Conservation (phyloP, 2,888 invertebrate species). For the Julus scanicus region DNA sequence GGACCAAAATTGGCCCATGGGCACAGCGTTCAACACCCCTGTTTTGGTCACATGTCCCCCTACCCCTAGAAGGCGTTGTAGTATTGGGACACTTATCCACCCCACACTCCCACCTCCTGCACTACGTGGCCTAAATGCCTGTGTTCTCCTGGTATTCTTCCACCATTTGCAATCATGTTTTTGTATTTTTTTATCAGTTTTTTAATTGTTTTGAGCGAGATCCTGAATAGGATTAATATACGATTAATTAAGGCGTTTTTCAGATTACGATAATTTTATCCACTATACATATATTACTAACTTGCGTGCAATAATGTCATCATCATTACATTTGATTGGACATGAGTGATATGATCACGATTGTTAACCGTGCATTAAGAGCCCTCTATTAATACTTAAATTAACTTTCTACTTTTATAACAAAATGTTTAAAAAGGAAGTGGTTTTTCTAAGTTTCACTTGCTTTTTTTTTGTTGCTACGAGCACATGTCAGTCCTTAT, state of each 20-base stretch:
- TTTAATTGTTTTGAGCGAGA: too few relatives aligned
- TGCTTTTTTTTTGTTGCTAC: not conserved
- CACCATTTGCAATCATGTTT: too few relatives aligned
- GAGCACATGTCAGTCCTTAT: not conserved
- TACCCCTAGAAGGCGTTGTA: too few relatives aligned
- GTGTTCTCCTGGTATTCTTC: too few relatives aligned
- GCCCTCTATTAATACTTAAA: not conserved
- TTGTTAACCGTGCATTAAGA: not conserved
- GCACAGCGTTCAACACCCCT: too few relatives aligned
- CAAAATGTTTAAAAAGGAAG: constrained; percentile 25
- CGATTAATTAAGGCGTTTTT: not conserved
- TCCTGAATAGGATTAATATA: too few relatives aligned
- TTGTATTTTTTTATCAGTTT: too few relatives aligned
- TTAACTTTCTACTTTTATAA: constrained; percentile 1
- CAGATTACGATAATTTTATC: not conserved
- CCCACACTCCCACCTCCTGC: too few relatives aligned
- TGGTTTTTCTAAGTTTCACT: not conserved
- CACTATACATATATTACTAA: not conserved
- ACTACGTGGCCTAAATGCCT: too few relatives aligned
- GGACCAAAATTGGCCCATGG: too few relatives aligned
- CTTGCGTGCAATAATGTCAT: not conserved
- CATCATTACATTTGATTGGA: not conserved
- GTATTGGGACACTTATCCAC: too few relatives aligned
- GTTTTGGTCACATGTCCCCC: too few relatives aligned
- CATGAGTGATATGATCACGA: not conserved